phyloP scores from a whole-genome alignment of 2,797 vertebrate species.

The Pseudocheirus occidentalis region DNA sequence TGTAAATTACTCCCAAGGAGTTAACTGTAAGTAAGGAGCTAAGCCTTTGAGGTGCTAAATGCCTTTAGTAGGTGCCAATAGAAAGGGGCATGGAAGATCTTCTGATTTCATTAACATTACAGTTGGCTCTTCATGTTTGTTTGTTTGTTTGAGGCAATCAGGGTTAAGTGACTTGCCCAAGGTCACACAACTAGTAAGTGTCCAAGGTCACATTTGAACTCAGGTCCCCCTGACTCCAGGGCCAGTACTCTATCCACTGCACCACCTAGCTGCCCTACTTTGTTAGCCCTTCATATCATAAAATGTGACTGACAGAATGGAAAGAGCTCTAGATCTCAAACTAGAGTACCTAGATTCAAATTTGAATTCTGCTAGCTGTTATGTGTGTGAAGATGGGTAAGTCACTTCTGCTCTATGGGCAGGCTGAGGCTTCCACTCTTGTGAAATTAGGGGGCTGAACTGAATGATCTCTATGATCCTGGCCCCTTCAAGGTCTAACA shows the following conservation, averaged over 20 bases:
- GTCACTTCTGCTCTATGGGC: background rate
- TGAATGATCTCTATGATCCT: background rate
- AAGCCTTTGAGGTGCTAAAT: no score
- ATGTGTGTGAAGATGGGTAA: background rate
- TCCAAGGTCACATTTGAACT: fast-evolving
- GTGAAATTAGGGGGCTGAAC: background rate
- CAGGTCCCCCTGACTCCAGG: background rate
- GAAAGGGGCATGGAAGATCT: no score
- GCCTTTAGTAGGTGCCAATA: no score
- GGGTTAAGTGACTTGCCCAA: background rate
- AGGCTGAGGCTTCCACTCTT: background rate
- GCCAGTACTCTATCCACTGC: background rate
- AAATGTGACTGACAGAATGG: background rate
- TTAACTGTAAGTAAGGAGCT: no score
- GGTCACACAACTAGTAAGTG: background rate
- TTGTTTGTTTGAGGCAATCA: background rate
- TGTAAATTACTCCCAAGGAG: no score
- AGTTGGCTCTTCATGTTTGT: no score
- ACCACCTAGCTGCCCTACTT: background rate
- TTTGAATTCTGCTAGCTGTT: background rate
- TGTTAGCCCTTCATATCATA: background rate
- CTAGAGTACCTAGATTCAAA: background rate
- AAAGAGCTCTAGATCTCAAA: background rate
- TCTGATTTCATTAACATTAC: no score
- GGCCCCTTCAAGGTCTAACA: background rate